Percentiles rank a stretch among this genome's conserved stretches.
These are phyloP conservation scores for Lepidochitona cinerea DNA, from an alignment of 2,888 invertebrate species.

Conservation along the genomic window DNA sequence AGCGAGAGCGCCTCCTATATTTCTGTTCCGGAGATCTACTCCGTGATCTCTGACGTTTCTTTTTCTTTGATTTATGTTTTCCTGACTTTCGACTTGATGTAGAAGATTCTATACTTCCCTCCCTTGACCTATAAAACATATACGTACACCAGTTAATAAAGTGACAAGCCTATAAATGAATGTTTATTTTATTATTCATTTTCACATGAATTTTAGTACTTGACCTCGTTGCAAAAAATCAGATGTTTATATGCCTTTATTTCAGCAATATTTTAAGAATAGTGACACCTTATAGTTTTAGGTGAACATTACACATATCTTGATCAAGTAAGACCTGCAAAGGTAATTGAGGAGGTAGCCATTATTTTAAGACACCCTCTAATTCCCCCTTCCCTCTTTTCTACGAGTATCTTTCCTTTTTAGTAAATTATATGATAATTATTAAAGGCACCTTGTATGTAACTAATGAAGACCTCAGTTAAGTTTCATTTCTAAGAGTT, in stretches of 20 bases:
- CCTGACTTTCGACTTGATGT: background rate
- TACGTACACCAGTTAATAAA: background rate
- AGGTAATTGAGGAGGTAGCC: too few species aligned
- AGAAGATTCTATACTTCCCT: background rate
- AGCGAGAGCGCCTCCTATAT: constrained; percentile 27
- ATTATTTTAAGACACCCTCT: too few species aligned
- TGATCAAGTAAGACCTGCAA: too few species aligned
- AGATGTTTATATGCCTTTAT: background rate
- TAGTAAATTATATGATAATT: too few species aligned
- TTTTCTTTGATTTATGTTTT: constrained; percentile 2
- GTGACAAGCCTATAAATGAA: too few species aligned
- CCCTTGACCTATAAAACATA: background rate
- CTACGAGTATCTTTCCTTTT: too few species aligned
- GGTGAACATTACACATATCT: too few species aligned
- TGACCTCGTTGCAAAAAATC: background rate
- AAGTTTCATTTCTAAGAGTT: too few species aligned
- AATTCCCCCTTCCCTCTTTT: too few species aligned
- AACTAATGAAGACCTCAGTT: too few species aligned
- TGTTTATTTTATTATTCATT: background rate
- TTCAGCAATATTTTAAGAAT: background rate
- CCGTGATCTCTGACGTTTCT: constrained; percentile 10
- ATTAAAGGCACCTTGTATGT: too few species aligned
- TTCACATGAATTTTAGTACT: background rate
- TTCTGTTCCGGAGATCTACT: constrained; percentile 22
- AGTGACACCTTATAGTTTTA: too few species aligned